phyloP scores from a whole-genome alignment of 1,140 invertebrate genomes.

The Nebria ingens region DNA sequence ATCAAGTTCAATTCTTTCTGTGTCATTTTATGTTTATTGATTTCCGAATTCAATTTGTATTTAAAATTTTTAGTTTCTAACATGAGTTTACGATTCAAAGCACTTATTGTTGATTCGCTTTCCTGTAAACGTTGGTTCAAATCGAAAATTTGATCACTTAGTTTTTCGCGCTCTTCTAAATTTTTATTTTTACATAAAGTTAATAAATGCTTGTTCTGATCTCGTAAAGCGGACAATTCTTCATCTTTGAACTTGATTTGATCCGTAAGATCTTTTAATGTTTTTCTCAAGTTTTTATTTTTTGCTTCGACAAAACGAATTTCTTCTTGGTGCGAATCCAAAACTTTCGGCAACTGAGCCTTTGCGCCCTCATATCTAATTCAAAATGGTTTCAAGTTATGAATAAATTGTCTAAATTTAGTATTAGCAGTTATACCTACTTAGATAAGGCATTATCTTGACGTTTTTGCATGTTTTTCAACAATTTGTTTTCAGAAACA shows the following conservation, averaged over 20 bases:
- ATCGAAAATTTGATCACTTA: conserved; percentile 50
- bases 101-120: conserved; percentile 57
- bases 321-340: conserved; percentile 65
- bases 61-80: conserved; percentile 61
- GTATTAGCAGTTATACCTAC: too few species aligned
- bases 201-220: conserved; percentile 56
- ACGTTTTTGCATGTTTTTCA: conserved; percentile 61
- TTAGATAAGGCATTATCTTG: conserved; percentile 60
- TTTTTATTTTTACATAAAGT: conserved; percentile 60
- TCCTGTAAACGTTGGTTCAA: conserved; percentile 51
- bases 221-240: conserved; percentile 48
- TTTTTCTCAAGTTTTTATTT: conserved; percentile 52
- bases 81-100: conserved; percentile 52
- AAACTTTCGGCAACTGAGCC: conserved; percentile 57
- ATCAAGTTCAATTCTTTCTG: conserved; percentile 48
- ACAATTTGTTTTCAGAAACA: conserved; percentile 59
- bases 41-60: conserved; percentile 55
- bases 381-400: conserved; percentile 11
- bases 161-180: conserved; percentile 58
- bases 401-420: too few species aligned
- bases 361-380: conserved; percentile 60
- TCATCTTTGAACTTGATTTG: conserved; percentile 56
- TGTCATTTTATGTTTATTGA: conserved; percentile 56
- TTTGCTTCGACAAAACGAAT: conserved; percentile 57
- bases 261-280: conserved; percentile 47